phyloP scores from a whole-genome alignment of 1,140 invertebrate genomes.

The Chrysopa pallens region DNA sequence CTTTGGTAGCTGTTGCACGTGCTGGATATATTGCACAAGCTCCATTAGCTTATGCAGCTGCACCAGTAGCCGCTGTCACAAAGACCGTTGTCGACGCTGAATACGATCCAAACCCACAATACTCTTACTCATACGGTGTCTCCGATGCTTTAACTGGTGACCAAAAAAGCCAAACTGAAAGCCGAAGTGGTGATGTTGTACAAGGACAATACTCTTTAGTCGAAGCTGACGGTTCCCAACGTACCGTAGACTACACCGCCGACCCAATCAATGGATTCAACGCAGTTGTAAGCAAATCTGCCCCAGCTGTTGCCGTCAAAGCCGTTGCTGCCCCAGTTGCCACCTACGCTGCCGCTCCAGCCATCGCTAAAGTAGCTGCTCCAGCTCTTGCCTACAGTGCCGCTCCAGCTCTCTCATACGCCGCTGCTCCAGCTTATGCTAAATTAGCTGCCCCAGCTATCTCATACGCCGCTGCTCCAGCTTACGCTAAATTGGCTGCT shows the following conservation, averaged over 20 bases:
- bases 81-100: conserved; percentile 13
- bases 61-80: conserved; percentile 14
- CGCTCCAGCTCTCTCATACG: not conserved
- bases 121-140: conserved; percentile 32
- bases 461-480: conserved; percentile 1
- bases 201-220: conserved; percentile 41
- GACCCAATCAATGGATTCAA: conserved; percentile 32
- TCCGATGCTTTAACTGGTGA: conserved; percentile 35
- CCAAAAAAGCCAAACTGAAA: conserved; percentile 33
- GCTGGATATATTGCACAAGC: conserved; percentile 19
- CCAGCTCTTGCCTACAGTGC: not conserved
- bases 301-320: conserved; percentile 20
- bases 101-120: conserved; percentile 30
- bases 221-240: conserved; percentile 41
- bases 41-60: conserved; percentile 11
- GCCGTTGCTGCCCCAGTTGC: conserved; percentile 12
- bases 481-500: conserved; percentile 1
- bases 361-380: conserved; percentile 1
- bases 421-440: conserved; percentile 12
- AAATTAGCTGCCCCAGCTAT: not conserved
- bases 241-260: conserved; percentile 44
- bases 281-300: conserved; percentile 21
- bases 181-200: conserved; percentile 38
- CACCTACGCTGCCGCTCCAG: conserved; percentile 1
- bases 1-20: conserved; percentile 22